phyloP scores from a whole-genome alignment of 2,113 vertebrate genomes.

The Corapipo altera region DNA sequence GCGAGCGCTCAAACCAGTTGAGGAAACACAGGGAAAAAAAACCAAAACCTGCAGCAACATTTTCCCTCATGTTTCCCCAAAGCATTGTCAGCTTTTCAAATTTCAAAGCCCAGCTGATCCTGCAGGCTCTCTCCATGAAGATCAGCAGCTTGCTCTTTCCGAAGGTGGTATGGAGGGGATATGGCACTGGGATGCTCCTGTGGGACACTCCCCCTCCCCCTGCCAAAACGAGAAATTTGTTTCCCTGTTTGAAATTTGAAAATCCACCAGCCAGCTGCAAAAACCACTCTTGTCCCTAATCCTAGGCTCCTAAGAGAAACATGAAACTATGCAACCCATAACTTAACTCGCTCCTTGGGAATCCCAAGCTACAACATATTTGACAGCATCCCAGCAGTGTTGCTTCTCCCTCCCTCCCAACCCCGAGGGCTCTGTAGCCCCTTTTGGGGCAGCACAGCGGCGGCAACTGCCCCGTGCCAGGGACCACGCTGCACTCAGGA shows the following conservation, averaged over 20 bases:
- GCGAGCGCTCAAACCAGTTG: not conserved
- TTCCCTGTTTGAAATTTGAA: not conserved
- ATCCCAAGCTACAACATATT: conserved; percentile 65
- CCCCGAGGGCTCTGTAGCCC: not conserved
- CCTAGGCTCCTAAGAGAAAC: conserved; percentile 76
- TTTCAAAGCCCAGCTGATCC: not conserved
- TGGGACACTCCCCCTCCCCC: not conserved
- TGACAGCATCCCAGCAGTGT: conserved; percentile 41
- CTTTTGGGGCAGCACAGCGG: not conserved
- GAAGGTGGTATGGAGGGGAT: not conserved
- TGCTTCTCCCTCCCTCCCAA: conserved; percentile 30
- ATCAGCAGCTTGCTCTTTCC: not conserved
- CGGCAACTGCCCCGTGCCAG: not conserved
- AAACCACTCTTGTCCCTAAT: conserved; percentile 60
- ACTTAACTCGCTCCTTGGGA: conserved; percentile 70
- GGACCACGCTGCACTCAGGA: conserved; percentile 77
- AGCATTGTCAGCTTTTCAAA: not conserved
- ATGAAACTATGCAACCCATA: conserved; percentile 70
- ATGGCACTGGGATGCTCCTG: not conserved
- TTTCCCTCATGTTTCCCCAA: not conserved
- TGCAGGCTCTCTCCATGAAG: not conserved
- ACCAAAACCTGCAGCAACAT: not conserved
- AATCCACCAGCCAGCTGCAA: conserved; percentile 43
- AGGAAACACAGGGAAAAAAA: not conserved
- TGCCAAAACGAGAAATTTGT: not conserved